Base-by-base conservation (phyloP, 2,888 invertebrate genomes). In the Amphipoea lucens region DNA sequence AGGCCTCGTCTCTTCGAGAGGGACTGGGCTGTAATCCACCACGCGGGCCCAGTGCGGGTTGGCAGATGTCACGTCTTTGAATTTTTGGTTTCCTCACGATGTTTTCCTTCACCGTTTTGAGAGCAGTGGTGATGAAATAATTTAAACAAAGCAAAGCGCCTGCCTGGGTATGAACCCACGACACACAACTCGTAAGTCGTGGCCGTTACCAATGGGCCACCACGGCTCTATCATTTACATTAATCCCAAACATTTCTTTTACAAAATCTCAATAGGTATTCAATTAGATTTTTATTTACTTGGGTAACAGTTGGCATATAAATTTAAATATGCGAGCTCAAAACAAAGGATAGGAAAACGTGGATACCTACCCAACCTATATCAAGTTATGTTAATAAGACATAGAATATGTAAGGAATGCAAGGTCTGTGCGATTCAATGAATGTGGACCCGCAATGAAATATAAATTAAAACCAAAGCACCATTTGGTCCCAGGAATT, bases 381-480 rank as follows among this genome's bases (percentile, higher is more conserved):
- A 54, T 23, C 62, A 29, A 54, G 62, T 14, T 74, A 73, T 42
- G 36, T 79, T 73, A 62, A 74, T 79, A 60, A 54, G 65, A 66
- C 48, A 48, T 68, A 14, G 36, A 82, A 42, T 70, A 75, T 66
- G 57, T 62, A 54, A 0, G 14, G 70, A 67, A 81, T 67, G 77
- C 45, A 67, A 62, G 54, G 51, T 54, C 54, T 62, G 66, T 3
- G 40, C 70, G 7, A 76, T 77, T 40, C 83, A 73, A 65, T 73
- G 51, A 82, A 82, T 63, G 60, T 62, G 9, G 23, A 40, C 76
- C 66, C 54, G 4, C 51, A 76, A 82, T 76, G 9, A 76, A 71
- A 54, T 67, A 83, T 60, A 68, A 77, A 82, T 83, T 78, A 78
- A 23, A 82, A 51, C 48, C 1, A 42, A 51, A 51, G 62, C 14